Percentiles rank a stretch among this genome's conserved stretches.
These are phyloP conservation scores for Vulpes ferrilata DNA, from an alignment of 2,113 vertebrate species.

Conservation along the genomic window DNA sequence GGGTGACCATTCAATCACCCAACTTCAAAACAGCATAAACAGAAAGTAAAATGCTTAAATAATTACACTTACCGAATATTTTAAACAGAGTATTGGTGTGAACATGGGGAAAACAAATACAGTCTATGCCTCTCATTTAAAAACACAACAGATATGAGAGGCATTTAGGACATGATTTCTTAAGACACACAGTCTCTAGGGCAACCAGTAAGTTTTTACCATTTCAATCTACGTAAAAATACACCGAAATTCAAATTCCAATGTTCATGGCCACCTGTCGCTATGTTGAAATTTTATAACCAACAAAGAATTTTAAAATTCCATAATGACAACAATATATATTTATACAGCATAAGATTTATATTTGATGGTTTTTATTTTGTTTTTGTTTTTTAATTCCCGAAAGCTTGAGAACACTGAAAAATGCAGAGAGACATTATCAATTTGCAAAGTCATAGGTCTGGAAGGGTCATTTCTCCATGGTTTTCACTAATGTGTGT, in stretches of 20 bases:
- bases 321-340: neutral
- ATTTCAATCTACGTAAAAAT: neutral
- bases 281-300: neutral
- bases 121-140: neutral
- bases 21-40: neutral
- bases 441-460: neutral
- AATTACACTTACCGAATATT: constrained; percentile 33
- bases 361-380: neutral
- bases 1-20: neutral
- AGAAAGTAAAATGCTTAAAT: constrained; percentile 33
- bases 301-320: neutral
- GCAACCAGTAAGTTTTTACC: constrained; percentile 18
- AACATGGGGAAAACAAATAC: neutral
- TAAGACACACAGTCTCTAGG: neutral
- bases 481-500: constrained; percentile 91
- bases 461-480: constrained; percentile 94
- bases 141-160: neutral
- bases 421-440: neutral
- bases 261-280: neutral
- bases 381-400: neutral
- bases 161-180: constrained; percentile 23
- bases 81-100: neutral
- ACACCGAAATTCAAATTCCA: constrained; percentile 60
- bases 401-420: constrained; percentile 2
- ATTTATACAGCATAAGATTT: neutral